Evolutionary conservation across 1,140 invertebrate genomes (phyloP).

Genomic region (Zophobas morio): DNA sequence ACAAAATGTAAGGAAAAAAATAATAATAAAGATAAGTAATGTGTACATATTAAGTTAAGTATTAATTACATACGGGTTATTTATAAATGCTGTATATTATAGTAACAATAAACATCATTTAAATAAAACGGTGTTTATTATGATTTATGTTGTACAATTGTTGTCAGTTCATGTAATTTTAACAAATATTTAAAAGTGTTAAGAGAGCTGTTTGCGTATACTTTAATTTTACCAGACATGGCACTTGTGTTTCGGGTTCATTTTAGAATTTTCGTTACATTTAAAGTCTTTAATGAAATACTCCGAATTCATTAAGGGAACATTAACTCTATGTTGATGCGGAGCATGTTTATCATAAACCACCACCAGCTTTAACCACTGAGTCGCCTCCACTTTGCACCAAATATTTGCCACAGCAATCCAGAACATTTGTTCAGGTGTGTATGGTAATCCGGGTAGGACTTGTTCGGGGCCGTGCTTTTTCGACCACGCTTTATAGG

Average conservation of each 20-base stretch:
- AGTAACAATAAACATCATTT: no score
- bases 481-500: conserved; percentile 72
- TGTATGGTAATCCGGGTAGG: conserved; percentile 71
- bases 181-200: no score
- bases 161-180: no score
- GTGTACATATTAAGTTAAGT: no score
- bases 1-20: no score
- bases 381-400: conserved; percentile 71
- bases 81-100: no score
- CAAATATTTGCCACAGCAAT: conserved; percentile 73
- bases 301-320: conserved; percentile 50
- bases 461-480: conserved; percentile 63
- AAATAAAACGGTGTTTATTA: no score
- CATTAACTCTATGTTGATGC: conserved; percentile 73
- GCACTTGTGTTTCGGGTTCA: conserved; percentile 56
- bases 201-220: no score
- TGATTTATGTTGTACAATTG: no score
- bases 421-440: conserved; percentile 74
- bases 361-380: conserved; percentile 66
- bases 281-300: conserved; percentile 52
- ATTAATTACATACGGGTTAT: no score
- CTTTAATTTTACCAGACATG: conserved; percentile 48
- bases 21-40: no score
- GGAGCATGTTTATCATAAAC: conserved; percentile 69
- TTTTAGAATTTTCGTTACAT: conserved; percentile 46